A percentile compares a stretch with the other conserved stretches of the same genome.
phyloP scores from a whole-genome alignment of 2,888 invertebrate species.

The Tetrapedia diversipes region DNA sequence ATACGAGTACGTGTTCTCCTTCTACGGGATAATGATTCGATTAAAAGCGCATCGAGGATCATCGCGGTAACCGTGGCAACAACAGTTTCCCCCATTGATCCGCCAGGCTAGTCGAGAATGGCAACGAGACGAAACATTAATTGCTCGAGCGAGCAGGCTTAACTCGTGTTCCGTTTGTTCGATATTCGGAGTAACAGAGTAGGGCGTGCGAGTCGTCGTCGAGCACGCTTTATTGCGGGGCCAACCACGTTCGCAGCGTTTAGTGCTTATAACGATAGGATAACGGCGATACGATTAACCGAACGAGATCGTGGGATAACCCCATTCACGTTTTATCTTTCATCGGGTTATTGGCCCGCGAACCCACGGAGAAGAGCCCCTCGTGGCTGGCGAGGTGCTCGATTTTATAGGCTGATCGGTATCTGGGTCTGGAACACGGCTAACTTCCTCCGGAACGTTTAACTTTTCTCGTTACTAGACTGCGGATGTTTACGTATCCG shows the following conservation, averaged over 20 bases:
- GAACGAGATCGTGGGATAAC: constrained; percentile 53
- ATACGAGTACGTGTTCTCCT: constrained; percentile 7
- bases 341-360: constrained; percentile 26
- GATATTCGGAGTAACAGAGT: no score
- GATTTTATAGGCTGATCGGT: constrained; percentile 26
- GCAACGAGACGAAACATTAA: neutral
- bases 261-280: constrained; percentile 26
- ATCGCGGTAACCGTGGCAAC: constrained; percentile 30
- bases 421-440: constrained; percentile 10
- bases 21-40: constrained; percentile 47
- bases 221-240: neutral
- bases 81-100: neutral
- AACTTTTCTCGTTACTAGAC: neutral
- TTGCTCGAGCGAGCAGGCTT: constrained; percentile 13
- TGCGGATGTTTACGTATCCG: no score
- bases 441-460: neutral
- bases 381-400: neutral
- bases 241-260: neutral
- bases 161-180: constrained; percentile 27
- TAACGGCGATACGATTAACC: constrained; percentile 41
- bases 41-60: constrained; percentile 48
- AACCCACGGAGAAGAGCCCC: constrained; percentile 8
- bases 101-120: neutral
- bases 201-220: no score
- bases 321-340: constrained; percentile 35